Evolutionary conservation across 64 coral and sea anemone genomes (phyloP).

Genomic region (Montipora efflorescens): DNA sequence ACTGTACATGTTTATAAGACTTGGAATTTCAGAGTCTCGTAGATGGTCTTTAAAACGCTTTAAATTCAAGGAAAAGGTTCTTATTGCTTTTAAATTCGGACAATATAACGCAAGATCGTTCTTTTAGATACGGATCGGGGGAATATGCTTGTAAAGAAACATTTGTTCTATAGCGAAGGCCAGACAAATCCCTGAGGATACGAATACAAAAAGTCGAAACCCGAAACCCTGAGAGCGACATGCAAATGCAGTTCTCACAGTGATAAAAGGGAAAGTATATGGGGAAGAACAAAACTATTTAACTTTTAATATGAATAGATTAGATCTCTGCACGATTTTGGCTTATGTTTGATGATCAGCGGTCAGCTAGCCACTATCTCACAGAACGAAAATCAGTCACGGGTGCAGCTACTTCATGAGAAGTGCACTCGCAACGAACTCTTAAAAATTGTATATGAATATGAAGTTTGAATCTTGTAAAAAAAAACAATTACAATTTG

Average conservation of each 20-base stretch:
- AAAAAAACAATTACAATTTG: neutral
- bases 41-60: neutral
- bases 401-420: no score
- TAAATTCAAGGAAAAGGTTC: slow-evolving; percentile 11
- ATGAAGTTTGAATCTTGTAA: neutral
- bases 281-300: neutral
- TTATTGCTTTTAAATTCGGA: neutral
- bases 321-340: neutral
- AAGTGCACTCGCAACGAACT: neutral
- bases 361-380: neutral
- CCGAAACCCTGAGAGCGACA: neutral
- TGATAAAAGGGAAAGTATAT: neutral
- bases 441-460: neutral
- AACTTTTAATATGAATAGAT: neutral
- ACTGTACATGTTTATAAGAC: no score
- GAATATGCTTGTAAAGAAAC: neutral
- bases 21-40: neutral
- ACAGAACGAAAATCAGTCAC: no score
- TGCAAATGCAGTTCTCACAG: slow-evolving; percentile 10
- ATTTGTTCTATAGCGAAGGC: neutral
- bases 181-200: neutral
- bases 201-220: neutral
- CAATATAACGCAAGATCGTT: neutral
- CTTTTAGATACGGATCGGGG: neutral
- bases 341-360: no score